Base-by-base conservation (phyloP, 1,140 invertebrate genomes). In the Trichonephila inaurata region DNA sequence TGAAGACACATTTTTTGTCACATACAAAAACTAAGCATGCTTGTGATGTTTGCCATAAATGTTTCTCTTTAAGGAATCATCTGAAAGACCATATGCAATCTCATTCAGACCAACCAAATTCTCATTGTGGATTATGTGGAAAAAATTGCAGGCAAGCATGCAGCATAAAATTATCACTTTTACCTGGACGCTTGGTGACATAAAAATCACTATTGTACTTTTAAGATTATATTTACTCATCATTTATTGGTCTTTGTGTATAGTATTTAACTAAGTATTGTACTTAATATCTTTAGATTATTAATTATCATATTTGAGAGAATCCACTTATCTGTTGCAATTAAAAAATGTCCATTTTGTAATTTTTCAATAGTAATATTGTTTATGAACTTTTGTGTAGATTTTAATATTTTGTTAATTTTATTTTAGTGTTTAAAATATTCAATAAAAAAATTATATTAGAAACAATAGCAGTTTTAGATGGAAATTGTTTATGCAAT, bases 1-100 rank as follows among this genome's bases (percentile, higher is more conserved):
- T 94, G 40, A 90, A 92, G 44, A 90, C 83, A 21, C 94, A 94
- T 83, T 90, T 86, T 86, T 24, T 89, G 24, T 92, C 87, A n/a
- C 96, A 96, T 94, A 96, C 96, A 51, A 96, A 96, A 40, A 96
- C 96, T 92, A 95, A 95, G 89, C 96, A 96, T n/a, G 94, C 95
- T 95, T 96, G 96, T 95, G 85, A 95, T 18, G 93, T 95, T 8
- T 96, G 96, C 94, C 94, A 94, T 10, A 95, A 95, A 94, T 94
- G 95, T 10, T 96, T 96, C 94, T 95, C 95, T 51, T 95, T 96
- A 94, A 95, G 94, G 24, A 95, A 95, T 24, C 95, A 96, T 44
- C 94, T 96, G 8, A 95, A 95, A 66, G 94, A 95, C 19, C 96
- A 96, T 92, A 95, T 96, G 95, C 95, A 95, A 44, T 94, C 95